phyloP scores from a whole-genome alignment of 2,113 vertebrate genomes.

The Epinephelus moara region DNA sequence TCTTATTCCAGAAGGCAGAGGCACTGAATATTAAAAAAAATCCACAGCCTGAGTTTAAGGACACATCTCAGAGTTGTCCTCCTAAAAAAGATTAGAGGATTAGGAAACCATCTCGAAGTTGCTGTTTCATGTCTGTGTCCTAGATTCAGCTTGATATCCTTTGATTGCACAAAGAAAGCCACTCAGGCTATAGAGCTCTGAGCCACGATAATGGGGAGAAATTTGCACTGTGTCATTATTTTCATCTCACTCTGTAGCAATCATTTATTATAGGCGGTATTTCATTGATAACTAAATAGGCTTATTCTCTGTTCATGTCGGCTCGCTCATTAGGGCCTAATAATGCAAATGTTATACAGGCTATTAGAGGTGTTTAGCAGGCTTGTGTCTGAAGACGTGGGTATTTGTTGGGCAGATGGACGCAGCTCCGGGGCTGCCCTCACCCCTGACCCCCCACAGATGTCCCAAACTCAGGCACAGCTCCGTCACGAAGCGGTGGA shows the following conservation, averaged over 20 bases:
- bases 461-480: slow-evolving; percentile 84
- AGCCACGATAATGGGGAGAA: slow-evolving; percentile 60
- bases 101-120: slow-evolving; percentile 76
- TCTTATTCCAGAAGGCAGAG: slow-evolving; percentile 34
- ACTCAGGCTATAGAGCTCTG: slow-evolving; percentile 42
- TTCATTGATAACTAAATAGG: slow-evolving; percentile 65
- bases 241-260: slow-evolving; percentile 48
- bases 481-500: slow-evolving; percentile 77
- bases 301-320: slow-evolving; percentile 36
- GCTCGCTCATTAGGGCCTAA: slow-evolving; percentile 57
- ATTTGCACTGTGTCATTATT: slow-evolving; percentile 72
- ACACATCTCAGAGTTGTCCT: slow-evolving; percentile 65
- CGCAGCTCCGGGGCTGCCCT: slow-evolving; percentile 83
- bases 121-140: slow-evolving; percentile 74
- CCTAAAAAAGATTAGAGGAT: slow-evolving; percentile 70
- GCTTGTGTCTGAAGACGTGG: slow-evolving; percentile 69
- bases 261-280: slow-evolving; percentile 53
- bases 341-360: slow-evolving; percentile 69
- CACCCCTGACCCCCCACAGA: slow-evolving; percentile 91
- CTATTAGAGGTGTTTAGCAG: slow-evolving; percentile 73
- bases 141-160: slow-evolving; percentile 73
- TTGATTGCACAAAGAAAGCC: slow-evolving; percentile 65
- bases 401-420: slow-evolving; percentile 91
- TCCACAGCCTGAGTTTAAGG: slow-evolving; percentile 55
- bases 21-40: slow-evolving; percentile 33